Evolutionary conservation across 2,797 vertebrate genomes (phyloP), one percentile per base, ranked within the genome.

Genomic region (Myoxocephalus aenaeus): DNA sequence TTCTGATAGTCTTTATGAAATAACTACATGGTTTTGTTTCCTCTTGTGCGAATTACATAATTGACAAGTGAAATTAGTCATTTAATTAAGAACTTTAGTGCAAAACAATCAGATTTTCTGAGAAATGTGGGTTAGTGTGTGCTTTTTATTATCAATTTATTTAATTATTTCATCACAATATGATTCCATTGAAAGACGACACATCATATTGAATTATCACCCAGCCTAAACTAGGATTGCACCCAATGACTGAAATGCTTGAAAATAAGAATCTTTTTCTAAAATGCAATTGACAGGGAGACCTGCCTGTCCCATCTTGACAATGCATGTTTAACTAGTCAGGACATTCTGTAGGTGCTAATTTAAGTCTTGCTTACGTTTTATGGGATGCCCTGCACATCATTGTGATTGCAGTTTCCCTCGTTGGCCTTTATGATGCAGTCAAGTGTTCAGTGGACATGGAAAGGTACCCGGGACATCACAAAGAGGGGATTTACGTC

Each of bases 391-490:
- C 48, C 14, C n/a, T 58, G 27, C 59, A 63, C 12, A 34, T 58
- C 36, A 57, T 34, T 61, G 58, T 72, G 63, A 67, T 20, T 36
- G 32, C 36, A 57, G 40, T 75, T 69, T 65, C 44, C 29, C n/a
- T 67, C 50, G 63, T 18, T 50, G 56, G 36, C 58, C 44, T 44
- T n/a, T 38, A 9, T 80, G 68, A 78, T 50, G 57, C 42, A 15
- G 7, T 73, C 56, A 29, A 32, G 17, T 18, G 57, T 58, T 32
- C 50, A 51, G 44, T 34, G 54, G 22, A 34, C 44, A 12, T 78
- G 77, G 80, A 79, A 3, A 64, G 7, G 17, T 29, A 27, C 54
- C 54, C 32, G 27, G 15, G 27, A n/a, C 6, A 5, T 40, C 12
- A 13, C 12, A 40, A 20, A 58, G 56, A 58, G 56, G 0, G 0